Evolutionary conservation across 2,113 vertebrate species (phyloP), one percentile per base, ranked within the genome.

Genomic region (Pedionomus torquatus): DNA sequence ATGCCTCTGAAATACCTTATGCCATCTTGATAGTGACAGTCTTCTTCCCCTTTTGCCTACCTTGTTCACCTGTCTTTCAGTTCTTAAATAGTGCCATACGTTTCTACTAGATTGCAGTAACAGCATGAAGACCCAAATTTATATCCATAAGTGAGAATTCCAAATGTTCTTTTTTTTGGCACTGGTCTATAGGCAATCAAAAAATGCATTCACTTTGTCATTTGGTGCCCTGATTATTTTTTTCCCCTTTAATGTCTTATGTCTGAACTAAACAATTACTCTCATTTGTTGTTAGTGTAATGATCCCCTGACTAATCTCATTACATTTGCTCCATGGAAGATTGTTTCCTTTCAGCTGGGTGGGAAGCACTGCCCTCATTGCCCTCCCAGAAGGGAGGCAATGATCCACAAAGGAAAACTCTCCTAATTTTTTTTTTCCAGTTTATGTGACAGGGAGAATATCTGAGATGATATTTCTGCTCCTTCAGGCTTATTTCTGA

Each of bases 261-360:
- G 69, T 92, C 58, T 86, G 72, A 89, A 66, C 64, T 39, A 83
- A 92, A 89, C 48, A 74, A 92, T 70, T 72, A 83, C 37, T 57
- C n/a, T 58, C 77, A 82, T 87, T 96, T 93, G 46, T 83, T 83
- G 70, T 92, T 92, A 93, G 41, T 14, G 41, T 94, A 95, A 95
- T 83, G 83, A 95, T 65, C 37, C 63, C 49, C 44, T 8, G 7
- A 92, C 71, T 95, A 89, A 93, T 89, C 65, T 89, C 77, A 95
- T 89, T 89, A 84, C 7, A 3, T 51, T 93, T 81, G 37, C 55
- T 75, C n/a, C 43, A 51, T 90, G 55, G 60, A 90, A 96, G 58
- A 83, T 11, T 63, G 49, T 81, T 90, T 89, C 49, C 24, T 54
- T 92, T 93, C 83, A 86, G 37, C 80, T 77, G 83, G 60, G 46